Evolutionary conservation across 2,888 invertebrate genomes (phyloP).

Genomic region (Philopedon plagiatum): DNA sequence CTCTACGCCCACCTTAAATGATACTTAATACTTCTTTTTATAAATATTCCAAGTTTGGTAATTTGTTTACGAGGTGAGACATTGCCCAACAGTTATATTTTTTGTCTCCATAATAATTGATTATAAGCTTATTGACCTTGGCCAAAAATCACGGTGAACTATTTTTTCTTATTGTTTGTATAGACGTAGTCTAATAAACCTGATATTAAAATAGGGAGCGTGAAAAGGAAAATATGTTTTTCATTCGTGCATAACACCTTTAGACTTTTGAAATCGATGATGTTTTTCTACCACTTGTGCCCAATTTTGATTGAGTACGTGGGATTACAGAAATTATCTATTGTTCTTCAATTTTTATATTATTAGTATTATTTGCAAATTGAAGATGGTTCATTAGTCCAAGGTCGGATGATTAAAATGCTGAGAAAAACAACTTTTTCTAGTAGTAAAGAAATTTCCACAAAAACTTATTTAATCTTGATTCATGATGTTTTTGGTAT

Average conservation of each 20-base stretch:
- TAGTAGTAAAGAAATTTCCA: background rate
- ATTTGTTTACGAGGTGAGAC: background rate
- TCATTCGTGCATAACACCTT: slow-evolving; percentile 1
- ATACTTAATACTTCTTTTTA: background rate
- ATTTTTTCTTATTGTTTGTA: background rate
- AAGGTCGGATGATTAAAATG: background rate
- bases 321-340: slow-evolving; percentile 10
- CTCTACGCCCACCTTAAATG: no score
- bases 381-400: background rate
- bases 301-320: slow-evolving; percentile 5
- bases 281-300: slow-evolving; percentile 17
- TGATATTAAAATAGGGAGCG: background rate
- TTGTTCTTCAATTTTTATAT: slow-evolving; percentile 12
- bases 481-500: no score
- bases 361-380: slow-evolving; percentile 5
- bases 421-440: background rate
- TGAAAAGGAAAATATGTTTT: slow-evolving; percentile 3
- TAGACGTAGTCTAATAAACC: background rate
- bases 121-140: slow-evolving; percentile 3
- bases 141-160: background rate
- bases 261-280: background rate
- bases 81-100: background rate
- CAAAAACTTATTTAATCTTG: background rate
- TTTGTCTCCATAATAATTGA: background rate
- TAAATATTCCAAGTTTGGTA: background rate